These are phyloP conservation scores for Arrhamphus sclerolepis DNA, from an alignment of 2,797 vertebrate genomes.

Conservation along the genomic window DNA sequence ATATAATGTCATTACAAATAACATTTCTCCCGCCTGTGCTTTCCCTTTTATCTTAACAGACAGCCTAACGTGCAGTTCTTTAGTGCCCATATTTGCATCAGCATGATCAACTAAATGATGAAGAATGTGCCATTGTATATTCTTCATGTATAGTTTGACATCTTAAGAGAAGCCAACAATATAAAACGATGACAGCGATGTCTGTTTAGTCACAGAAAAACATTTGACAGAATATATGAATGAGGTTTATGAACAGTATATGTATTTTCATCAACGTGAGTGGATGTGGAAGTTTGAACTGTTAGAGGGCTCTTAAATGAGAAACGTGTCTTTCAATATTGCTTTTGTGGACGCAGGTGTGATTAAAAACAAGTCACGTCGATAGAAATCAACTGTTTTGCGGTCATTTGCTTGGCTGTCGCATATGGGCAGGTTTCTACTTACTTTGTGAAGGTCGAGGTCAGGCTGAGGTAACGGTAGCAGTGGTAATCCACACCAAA, in stretches of 20 bases:
- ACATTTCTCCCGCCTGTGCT: no score
- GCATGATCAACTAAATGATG: neutral
- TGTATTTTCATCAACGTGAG: neutral
- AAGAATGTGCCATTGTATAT: constrained; percentile 7
- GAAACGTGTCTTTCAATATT: neutral
- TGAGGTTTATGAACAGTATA: no score
- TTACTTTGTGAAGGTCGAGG: constrained; percentile 84
- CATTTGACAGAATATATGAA: no score
- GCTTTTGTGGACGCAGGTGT: neutral
- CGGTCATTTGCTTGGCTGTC: neutral
- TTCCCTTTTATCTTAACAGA: no score
- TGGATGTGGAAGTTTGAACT: constrained; percentile 16
- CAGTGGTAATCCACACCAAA: constrained; percentile 81
- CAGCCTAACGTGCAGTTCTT: no score
- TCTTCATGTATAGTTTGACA: neutral
- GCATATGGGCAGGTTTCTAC: constrained; percentile 53
- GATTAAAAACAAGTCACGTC: constrained; percentile 4
- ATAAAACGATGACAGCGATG: neutral
- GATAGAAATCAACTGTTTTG: neutral
- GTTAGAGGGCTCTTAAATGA: neutral
- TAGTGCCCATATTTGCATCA: no score
- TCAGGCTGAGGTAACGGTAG: constrained; percentile 78
- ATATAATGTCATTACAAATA: no score
- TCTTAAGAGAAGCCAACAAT: neutral
- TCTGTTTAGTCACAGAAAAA: neutral